These are phyloP conservation scores for Scleropages formosus DNA, from an alignment of 2,797 vertebrate genomes.

Conservation along the genomic window DNA sequence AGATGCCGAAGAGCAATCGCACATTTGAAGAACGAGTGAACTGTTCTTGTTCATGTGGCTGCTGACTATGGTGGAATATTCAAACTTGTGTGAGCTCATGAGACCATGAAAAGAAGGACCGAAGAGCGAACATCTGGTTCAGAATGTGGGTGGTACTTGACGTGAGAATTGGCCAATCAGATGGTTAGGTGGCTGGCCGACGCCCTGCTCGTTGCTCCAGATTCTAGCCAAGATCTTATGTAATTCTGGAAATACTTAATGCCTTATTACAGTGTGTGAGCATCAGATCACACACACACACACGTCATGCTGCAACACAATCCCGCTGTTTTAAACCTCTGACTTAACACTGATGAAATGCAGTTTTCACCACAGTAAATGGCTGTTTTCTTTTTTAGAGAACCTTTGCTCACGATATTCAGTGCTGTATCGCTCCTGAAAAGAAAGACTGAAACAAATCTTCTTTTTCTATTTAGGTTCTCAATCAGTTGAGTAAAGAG, in stretches of 20 bases:
- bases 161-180: slow-evolving; percentile 31
- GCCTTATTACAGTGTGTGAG: slow-evolving; percentile 44
- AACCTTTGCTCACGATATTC: too few relatives aligned
- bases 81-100: slow-evolving; percentile 36
- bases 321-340: background rate
- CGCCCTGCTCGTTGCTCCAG: slow-evolving; percentile 53
- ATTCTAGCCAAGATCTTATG: slow-evolving; percentile 60
- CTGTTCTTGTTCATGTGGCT: background rate
- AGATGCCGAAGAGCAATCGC: background rate
- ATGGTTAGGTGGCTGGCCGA: slow-evolving; percentile 44
- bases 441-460: too few relatives aligned
- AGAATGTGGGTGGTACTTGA: slow-evolving; percentile 61
- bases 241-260: slow-evolving; percentile 66
- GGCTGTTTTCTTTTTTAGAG: too few relatives aligned
- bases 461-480: too few relatives aligned
- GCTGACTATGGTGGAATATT: slow-evolving; percentile 41
- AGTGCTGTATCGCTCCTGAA: too few relatives aligned
- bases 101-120: slow-evolving; percentile 44
- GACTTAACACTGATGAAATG: too few relatives aligned
- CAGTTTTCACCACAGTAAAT: too few relatives aligned
- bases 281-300: background rate
- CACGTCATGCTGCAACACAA: background rate
- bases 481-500: too few relatives aligned
- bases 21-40: background rate
- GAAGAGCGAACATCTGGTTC: slow-evolving; percentile 47